Evolutionary conservation across 2,888 invertebrate species (phyloP).

Genomic region (Phania funesta): DNA sequence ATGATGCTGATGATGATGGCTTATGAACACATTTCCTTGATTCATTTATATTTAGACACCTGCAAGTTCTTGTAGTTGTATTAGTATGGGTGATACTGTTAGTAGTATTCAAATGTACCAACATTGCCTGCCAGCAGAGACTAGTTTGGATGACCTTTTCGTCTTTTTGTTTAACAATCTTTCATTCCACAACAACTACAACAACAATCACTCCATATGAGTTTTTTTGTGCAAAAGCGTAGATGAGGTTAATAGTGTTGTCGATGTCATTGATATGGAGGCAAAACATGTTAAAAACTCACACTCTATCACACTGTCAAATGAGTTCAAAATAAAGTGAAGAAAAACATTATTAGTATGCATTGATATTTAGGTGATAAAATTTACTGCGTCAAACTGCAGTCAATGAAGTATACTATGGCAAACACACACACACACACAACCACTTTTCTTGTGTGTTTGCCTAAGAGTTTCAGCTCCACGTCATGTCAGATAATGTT

Average conservation of each 20-base stretch:
- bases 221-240: not conserved
- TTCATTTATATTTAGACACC: not conserved
- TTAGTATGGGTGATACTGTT: not conserved
- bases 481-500: conserved; percentile 16
- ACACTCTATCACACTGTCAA: not conserved
- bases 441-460: not conserved
- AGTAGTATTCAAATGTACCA: conserved; percentile 14
- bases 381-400: conserved; percentile 65
- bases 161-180: too few species aligned
- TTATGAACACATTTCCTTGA: conserved; percentile 29
- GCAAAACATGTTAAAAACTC: not conserved
- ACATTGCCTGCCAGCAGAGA: conserved; percentile 19
- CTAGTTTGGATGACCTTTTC: not conserved
- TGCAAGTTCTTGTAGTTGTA: not conserved
- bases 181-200: not conserved
- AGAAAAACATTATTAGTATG: conserved; percentile 63
- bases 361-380: conserved; percentile 64
- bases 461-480: not conserved
- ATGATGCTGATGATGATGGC: conserved; percentile 9
- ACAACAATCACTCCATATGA: conserved; percentile 14
- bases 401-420: conserved; percentile 41
- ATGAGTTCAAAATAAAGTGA: conserved; percentile 9
- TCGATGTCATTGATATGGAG: conserved; percentile 21
- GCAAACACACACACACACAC: not conserved
- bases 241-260: conserved; percentile 47